Conservation (phyloP, 53 echinoderm and acorn worm genomes). For the Temnopleurus reevesii region DNA sequence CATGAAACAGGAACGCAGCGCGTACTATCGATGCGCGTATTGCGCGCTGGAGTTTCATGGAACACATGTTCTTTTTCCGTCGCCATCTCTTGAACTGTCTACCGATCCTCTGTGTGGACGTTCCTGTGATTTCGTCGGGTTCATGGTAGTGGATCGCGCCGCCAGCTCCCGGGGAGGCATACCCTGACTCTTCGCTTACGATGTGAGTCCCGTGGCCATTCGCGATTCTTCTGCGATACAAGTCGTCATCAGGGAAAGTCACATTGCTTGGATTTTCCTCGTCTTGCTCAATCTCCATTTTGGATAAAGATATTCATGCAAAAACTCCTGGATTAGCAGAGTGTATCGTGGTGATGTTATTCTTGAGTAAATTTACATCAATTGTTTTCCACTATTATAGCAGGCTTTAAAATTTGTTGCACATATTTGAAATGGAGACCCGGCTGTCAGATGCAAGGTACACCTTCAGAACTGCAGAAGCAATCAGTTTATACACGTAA, state of each 20-base stretch:
- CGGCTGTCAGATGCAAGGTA: too few species aligned
- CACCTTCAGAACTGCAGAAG: too few species aligned
- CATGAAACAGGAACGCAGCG: slow-evolving; percentile 76
- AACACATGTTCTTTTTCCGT: slow-evolving; percentile 6
- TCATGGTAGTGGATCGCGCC: not conserved
- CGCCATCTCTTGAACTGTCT: slow-evolving; percentile 15
- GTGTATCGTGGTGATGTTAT: too few species aligned
- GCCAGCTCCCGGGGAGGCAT: slow-evolving; percentile 8
- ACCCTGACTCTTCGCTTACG: slow-evolving; percentile 46
- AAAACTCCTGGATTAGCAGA: too few species aligned
- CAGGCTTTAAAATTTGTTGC: too few species aligned
- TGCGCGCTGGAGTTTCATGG: slow-evolving; percentile 70
- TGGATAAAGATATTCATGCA: not conserved
- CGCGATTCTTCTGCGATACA: not conserved
- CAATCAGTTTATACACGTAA: too few species aligned
- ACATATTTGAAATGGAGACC: too few species aligned
- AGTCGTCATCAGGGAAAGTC: not conserved
- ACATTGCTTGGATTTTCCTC: not conserved
- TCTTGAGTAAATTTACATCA: too few species aligned
- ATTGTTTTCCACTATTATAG: too few species aligned
- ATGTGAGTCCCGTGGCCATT: not conserved
- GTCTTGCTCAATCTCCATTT: not conserved
- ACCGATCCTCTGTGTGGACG: not conserved
- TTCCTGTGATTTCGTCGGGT: not conserved
- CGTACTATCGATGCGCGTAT: slow-evolving; percentile 76